Conservation (phyloP, 2,888 invertebrate species). For the Leptarthrus brevirostris region DNA sequence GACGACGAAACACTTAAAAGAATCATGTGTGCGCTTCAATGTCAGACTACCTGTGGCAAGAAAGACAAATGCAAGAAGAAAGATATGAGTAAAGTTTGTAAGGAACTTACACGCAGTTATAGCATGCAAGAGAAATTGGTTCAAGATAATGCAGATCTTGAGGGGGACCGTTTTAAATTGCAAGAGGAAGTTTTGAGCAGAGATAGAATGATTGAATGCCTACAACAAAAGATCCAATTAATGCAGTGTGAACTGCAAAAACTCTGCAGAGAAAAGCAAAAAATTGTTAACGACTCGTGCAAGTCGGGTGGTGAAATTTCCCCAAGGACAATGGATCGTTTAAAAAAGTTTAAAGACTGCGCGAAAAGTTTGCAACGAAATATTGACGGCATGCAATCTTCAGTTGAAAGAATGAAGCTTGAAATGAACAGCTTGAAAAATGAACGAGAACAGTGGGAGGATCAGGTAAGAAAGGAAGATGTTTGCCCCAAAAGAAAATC, state of each 20-base stretch:
- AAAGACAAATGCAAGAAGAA: neutral
- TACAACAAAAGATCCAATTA: slow-evolving; percentile 52
- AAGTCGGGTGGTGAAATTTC: neutral
- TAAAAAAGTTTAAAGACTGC: slow-evolving; percentile 48
- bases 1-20: neutral
- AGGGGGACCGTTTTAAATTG: slow-evolving; percentile 72
- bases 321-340: slow-evolving; percentile 28
- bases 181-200: slow-evolving; percentile 51
- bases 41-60: neutral
- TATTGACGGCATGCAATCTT: slow-evolving; percentile 46
- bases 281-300: slow-evolving; percentile 1
- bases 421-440: slow-evolving; percentile 51
- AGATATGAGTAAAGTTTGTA: slow-evolving; percentile 65
- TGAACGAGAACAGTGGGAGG: slow-evolving; percentile 34
- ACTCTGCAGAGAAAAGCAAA: slow-evolving; percentile 36
- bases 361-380: slow-evolving; percentile 47
- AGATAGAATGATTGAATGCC: slow-evolving; percentile 50
- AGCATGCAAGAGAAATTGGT: slow-evolving; percentile 77
- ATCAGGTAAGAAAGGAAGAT: neutral
- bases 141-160: slow-evolving; percentile 75
- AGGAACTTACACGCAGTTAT: slow-evolving; percentile 72
- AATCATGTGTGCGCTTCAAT: slow-evolving; percentile 3
- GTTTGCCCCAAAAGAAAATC: slow-evolving; percentile 54
- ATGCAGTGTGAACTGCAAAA: slow-evolving; percentile 51
- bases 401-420: slow-evolving; percentile 49